These are phyloP conservation scores for Origma solitaria DNA, from an alignment of 2,113 vertebrate species.

Conservation along the genomic window DNA sequence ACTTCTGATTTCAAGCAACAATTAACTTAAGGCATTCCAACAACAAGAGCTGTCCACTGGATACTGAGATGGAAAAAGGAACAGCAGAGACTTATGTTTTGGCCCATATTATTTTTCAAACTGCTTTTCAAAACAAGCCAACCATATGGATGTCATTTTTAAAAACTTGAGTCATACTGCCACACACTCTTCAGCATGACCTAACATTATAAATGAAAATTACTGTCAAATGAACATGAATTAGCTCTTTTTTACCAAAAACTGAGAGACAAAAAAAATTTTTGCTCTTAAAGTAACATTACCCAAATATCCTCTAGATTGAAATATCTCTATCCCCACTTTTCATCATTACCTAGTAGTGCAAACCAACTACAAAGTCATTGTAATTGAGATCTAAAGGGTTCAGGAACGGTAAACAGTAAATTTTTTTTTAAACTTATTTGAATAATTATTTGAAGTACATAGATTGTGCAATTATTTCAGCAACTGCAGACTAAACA, in stretches of 20 bases:
- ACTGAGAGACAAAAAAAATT: background rate
- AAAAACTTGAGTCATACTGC: constrained; percentile 13
- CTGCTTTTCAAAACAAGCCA: constrained; percentile 12
- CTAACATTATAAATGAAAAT: background rate
- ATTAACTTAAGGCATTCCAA: background rate
- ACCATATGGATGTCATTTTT: background rate
- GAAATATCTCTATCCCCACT: background rate
- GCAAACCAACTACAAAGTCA: background rate
- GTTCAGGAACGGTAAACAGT: background rate
- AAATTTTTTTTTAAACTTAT: background rate
- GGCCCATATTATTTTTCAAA: background rate
- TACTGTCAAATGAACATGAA: background rate
- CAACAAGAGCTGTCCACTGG: background rate
- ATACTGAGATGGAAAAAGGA: background rate
- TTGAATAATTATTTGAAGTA: background rate
- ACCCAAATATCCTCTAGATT: background rate
- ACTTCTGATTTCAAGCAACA: background rate
- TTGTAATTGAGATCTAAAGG: background rate
- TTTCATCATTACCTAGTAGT: background rate
- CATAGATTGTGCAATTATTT: background rate
- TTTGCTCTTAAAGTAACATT: background rate
- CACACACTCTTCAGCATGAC: background rate
- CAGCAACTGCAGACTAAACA: background rate
- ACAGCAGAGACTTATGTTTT: background rate
- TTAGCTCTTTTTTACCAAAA: background rate